Evolutionary conservation across 2,888 invertebrate genomes (phyloP).

Genomic region (Pammene fasciana): DNA sequence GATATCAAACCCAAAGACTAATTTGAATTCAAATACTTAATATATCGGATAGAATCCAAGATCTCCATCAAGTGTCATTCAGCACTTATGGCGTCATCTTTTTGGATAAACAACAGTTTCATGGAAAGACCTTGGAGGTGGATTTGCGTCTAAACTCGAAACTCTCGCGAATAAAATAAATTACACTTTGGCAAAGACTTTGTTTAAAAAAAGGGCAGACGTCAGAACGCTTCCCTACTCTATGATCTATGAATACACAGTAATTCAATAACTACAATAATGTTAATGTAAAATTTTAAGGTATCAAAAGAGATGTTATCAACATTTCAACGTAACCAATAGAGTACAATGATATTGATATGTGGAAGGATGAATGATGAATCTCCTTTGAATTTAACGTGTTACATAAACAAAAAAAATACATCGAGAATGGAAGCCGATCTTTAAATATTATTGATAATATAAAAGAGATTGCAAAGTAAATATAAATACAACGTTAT

Average conservation of each 20-base stretch:
- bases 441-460: conserved; percentile 4
- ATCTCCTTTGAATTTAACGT: neutral
- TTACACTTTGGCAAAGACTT: conserved; percentile 27
- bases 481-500: conserved; percentile 10
- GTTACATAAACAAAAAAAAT: neutral
- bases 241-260: neutral
- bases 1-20: no score
- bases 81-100: conserved; percentile 7
- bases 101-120: conserved; percentile 28
- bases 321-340: neutral
- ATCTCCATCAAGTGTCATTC: neutral
- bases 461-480: conserved; percentile 8
- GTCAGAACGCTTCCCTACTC: neutral
- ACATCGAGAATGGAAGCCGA: neutral
- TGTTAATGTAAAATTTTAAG: neutral
- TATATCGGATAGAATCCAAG: no score
- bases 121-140: conserved; percentile 22
- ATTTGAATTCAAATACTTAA: no score
- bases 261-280: neutral
- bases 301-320: neutral
- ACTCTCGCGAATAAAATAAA: conserved; percentile 24
- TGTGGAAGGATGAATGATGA: neutral
- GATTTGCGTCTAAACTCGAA: conserved; percentile 28
- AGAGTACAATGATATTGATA: neutral
- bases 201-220: neutral